A percentile compares a stretch with the other conserved stretches of the same genome.
These are phyloP conservation scores for Pachycephala philippinensis DNA, from an alignment of 2,113 vertebrate species.

Conservation along the genomic window DNA sequence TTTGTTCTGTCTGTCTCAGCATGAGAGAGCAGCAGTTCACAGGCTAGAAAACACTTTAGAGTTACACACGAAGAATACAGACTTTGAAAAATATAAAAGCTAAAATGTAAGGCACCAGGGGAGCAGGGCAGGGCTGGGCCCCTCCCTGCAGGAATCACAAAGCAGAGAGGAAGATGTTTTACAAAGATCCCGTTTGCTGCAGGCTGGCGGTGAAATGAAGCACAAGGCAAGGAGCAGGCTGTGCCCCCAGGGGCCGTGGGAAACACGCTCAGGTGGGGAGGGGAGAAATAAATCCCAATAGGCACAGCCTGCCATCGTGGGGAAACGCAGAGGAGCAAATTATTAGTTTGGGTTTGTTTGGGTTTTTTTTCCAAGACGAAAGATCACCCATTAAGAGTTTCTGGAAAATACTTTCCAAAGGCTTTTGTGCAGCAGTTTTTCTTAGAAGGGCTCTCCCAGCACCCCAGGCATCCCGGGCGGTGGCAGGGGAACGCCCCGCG, in stretches of 20 bases:
- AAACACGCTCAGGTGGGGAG: neutral
- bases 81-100: too few relatives aligned
- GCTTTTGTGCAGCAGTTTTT: conserved; percentile 42
- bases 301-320: neutral
- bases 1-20: too few relatives aligned
- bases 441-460: conserved; percentile 51
- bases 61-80: too few relatives aligned
- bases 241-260: neutral
- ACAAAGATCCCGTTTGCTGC: neutral
- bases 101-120: neutral
- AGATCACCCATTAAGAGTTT: conserved; percentile 14
- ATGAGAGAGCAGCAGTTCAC: too few relatives aligned
- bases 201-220: neutral
- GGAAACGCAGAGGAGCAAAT: neutral
- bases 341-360: neutral
- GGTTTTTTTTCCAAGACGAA: neutral
- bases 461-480: neutral
- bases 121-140: neutral
- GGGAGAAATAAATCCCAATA: neutral
- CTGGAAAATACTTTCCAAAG: conserved; percentile 16
- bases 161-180: neutral
- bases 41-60: too few relatives aligned
- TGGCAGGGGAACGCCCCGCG: neutral
- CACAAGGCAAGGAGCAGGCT: neutral
- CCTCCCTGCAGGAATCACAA: neutral